Conservation (phyloP, 35 echinoderm and acorn worm genomes). For the Apostichopus parvimensis region DNA sequence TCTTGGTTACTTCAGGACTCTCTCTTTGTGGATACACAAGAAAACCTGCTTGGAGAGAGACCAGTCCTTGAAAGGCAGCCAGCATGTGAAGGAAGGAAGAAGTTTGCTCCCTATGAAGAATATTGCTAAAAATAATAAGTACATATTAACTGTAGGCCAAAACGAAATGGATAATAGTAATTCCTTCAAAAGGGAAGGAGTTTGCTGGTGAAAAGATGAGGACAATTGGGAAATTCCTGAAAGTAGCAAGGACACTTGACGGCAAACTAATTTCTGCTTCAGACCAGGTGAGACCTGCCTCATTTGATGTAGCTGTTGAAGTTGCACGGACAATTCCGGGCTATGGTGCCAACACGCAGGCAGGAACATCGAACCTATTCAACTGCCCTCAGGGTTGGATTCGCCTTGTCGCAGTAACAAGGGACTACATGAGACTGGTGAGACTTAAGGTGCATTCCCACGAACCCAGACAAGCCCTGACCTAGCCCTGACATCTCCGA, state of each 20-base stretch:
- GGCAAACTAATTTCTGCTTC: no score
- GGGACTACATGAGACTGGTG: no score
- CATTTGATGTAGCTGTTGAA: conserved; percentile 40
- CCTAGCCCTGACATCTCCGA: no score
- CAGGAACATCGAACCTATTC: conserved; percentile 44
- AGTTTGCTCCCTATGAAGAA: neutral
- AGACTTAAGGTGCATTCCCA: no score
- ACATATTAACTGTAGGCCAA: neutral
- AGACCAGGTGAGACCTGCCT: conserved; percentile 44
- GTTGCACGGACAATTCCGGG: conserved; percentile 46
- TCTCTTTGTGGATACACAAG: conserved; percentile 23
- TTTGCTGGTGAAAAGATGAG: conserved; percentile 42
- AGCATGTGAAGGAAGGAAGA: conserved; percentile 4
- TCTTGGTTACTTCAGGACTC: conserved; percentile 1
- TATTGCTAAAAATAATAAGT: conserved; percentile 12
- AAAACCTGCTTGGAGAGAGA: neutral
- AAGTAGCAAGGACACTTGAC: neutral
- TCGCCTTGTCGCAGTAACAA: conserved; percentile 16
- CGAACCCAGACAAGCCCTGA: no score
- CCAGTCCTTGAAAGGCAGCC: neutral
- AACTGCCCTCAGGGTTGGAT: conserved; percentile 60
- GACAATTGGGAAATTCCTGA: neutral
- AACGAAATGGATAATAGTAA: neutral
- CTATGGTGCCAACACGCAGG: conserved; percentile 26
- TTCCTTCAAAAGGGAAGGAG: conserved; percentile 13